Base-by-base conservation (phyloP, 1,140 invertebrate genomes). In the Aleiodes sp. region DNA sequence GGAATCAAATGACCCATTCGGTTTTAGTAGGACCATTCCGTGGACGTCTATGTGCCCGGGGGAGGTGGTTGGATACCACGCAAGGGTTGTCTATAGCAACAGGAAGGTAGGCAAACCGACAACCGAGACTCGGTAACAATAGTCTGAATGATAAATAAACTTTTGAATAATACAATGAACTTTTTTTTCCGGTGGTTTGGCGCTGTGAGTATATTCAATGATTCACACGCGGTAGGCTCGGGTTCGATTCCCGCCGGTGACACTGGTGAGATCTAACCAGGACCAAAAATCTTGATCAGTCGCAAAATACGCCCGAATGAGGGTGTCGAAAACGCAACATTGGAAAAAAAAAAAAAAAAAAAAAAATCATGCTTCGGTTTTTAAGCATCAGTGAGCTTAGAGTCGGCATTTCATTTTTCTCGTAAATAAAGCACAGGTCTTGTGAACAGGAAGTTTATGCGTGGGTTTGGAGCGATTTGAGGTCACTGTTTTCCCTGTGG, bases 1-100 rank as follows among this genome's bases (percentile, higher is more conserved):
- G 74, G 78, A 84, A 86, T 85, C 82, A 85, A 85, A 86, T 82
- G 83, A 84, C 80, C 82, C 82, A 85, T 86, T 85, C 76, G 69
- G 80, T 80, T 84, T 85, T 85, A 85, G 78, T 83, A 78, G 68
- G 67, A 73, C 80, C 84, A 84, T 83, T 79, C 78, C 76, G 68
- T 70, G 78, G 82, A 83, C 79, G 75, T 84, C 77, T 79, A 79
- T 82, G 79, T 77, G 80, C 79, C 82, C 77, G 75, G 75, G 77
- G 78, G n/a, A n/a, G 71, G 65, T 59, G 59, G 59, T 68, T 73
- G 63, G 57, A 65, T 29, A 62, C 70, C 63, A 19, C 43, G 63
- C 46, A 28, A 62, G 67, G 52, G 37, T 62, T 68, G 64, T 66
- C 46, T 57, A 37, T 57, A 33, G 61, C 21, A 28, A 59, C 16